Base-by-base conservation (phyloP, 2,888 invertebrate species). In the Lysandra coridon region DNA sequence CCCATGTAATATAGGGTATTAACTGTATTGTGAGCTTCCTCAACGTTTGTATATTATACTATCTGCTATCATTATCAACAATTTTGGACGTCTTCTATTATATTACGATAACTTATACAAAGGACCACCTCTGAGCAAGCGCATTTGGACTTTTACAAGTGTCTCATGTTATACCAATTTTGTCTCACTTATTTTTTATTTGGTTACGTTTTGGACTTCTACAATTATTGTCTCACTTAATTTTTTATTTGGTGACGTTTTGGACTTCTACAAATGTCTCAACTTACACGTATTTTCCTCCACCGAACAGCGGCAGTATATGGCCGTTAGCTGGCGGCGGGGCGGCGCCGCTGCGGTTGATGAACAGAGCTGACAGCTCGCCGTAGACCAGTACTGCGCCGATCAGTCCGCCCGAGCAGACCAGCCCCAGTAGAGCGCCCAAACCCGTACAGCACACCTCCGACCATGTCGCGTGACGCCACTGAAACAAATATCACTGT, bases 371-470 rank as follows among this genome's bases (percentile, higher is more conserved):
- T 0, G 96, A 95, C 78, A 96, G 92, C 86, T 96, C 95, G 1
- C 96, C 96, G 88, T 96, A 96, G 64, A 95, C 89, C 74, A 96
- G 92, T 60, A 96, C 95, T 81, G 96, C 95, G n/a, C 92, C 88
- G 60, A 96, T 95, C 79, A 93, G 88, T 14, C 91, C 93, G 75
- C 87, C 84, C 0, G 95, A 88, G 80, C 89, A 87, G 3, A 85
- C n/a, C 83, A 86, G 85, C 0, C 87, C 88, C 23, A 88, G 81
- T 23, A 84, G 4, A 33, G 87, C 89, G 33, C 91, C 90, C 1
- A 85, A 57, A 0, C 84, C 33, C 0, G 92, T 88, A 12, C 87
- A 87, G 5, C 82, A 5, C 0, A 87, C 84, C 83, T 94, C 94
- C 2, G 83, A 0, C n/a, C 83, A 78, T 0, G 88, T 87, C 75